phyloP scores from a whole-genome alignment of 1,140 invertebrate genomes.

The Drosophila varians region DNA sequence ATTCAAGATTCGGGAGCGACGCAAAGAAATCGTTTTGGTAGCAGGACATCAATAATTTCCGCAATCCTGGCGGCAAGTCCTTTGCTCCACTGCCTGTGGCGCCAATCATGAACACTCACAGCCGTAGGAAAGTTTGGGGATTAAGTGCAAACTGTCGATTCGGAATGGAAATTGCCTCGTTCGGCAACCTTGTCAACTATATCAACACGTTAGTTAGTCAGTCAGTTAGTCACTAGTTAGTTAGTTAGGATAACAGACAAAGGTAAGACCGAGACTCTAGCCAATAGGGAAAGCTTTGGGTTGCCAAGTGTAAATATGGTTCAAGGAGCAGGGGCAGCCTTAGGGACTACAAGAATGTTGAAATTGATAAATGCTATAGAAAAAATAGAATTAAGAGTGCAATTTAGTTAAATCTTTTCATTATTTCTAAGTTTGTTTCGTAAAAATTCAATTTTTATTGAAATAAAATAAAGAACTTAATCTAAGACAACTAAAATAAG shows the following conservation, averaged over 20 bases:
- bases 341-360: background rate
- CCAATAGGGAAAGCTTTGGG: slow-evolving; percentile 22
- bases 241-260: slow-evolving; percentile 64
- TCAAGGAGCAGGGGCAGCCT: slow-evolving; percentile 1
- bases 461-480: background rate
- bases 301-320: slow-evolving; percentile 27
- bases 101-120: slow-evolving; percentile 60
- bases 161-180: slow-evolving; percentile 20
- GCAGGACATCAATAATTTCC: slow-evolving; percentile 56
- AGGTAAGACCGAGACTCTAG: slow-evolving; percentile 31
- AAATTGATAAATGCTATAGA: slow-evolving; percentile 1
- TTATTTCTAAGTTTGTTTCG: background rate
- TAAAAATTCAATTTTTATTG: slow-evolving; percentile 17
- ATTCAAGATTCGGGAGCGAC: slow-evolving; percentile 36
- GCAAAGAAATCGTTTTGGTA: slow-evolving; percentile 30
- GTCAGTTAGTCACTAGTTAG: slow-evolving; percentile 72
- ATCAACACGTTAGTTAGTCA: slow-evolving; percentile 77
- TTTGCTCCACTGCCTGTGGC: slow-evolving; percentile 34
- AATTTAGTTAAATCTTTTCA: background rate
- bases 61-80: slow-evolving; percentile 49
- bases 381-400: background rate
- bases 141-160: background rate
- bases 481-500: background rate
- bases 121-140: background rate
- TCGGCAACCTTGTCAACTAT: slow-evolving; percentile 62